Evolutionary conservation across 2,797 vertebrate species (phyloP).

Genomic region (Cyprinella venusta): DNA sequence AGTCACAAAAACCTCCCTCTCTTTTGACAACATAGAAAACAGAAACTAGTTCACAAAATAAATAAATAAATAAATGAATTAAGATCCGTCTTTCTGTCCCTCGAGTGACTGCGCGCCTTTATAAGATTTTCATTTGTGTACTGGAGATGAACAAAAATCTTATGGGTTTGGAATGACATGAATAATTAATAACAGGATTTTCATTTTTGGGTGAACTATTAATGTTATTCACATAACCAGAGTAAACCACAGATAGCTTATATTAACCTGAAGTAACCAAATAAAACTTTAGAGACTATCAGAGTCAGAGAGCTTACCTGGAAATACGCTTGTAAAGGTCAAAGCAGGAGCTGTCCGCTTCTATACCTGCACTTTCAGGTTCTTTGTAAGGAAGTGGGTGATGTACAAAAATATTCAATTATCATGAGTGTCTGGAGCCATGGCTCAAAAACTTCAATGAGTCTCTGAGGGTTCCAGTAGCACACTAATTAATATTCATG

Average conservation of each 20-base stretch:
- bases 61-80: too few relatives aligned
- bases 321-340: background rate
- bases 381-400: background rate
- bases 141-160: too few relatives aligned
- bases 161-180: too few relatives aligned
- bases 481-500: constrained; percentile 14
- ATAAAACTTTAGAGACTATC: background rate
- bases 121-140: too few relatives aligned
- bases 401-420: background rate
- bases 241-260: background rate
- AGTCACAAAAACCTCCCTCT: too few relatives aligned
- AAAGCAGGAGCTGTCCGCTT: background rate
- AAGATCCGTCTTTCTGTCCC: too few relatives aligned
- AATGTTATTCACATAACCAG: background rate
- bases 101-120: accelerated
- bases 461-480: background rate
- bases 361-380: background rate
- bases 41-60: background rate
- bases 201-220: too few relatives aligned
- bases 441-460: background rate
- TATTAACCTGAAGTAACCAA: background rate
- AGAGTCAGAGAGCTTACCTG: background rate
- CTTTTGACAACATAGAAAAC: background rate
- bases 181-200: too few relatives aligned
- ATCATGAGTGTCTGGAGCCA: background rate